phyloP scores from a whole-genome alignment of 2,888 invertebrate species.

The Spodoptera picta region DNA sequence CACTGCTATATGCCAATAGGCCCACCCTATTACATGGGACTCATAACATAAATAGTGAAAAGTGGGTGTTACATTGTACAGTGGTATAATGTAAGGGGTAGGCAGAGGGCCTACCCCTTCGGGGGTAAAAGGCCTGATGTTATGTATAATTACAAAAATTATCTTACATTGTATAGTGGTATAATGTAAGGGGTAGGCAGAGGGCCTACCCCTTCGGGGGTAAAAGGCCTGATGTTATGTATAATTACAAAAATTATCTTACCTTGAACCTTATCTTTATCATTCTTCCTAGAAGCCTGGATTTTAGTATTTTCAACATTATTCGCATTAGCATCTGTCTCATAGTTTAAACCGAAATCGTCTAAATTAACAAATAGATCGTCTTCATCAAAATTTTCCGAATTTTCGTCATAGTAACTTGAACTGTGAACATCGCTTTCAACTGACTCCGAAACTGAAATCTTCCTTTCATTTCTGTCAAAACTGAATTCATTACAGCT shows the following conservation, averaged over 20 bases:
- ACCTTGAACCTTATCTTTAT: slow-evolving; percentile 80
- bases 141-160: not conserved
- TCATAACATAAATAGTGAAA: too few species aligned
- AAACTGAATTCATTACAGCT: slow-evolving; percentile 82
- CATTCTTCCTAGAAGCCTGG: slow-evolving; percentile 65
- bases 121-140: too few species aligned
- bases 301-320: slow-evolving; percentile 46
- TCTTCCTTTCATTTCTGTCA: slow-evolving; percentile 76
- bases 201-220: too few species aligned
- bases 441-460: slow-evolving; percentile 81
- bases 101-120: too few species aligned
- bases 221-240: too few species aligned
- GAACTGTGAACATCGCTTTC: slow-evolving; percentile 83
- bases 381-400: slow-evolving; percentile 82
- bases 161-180: slow-evolving; percentile 78
- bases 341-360: slow-evolving; percentile 80
- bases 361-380: slow-evolving; percentile 84
- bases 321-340: slow-evolving; percentile 69
- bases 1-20: too few species aligned
- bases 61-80: too few species aligned
- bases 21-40: too few species aligned
- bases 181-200: too few species aligned
- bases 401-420: slow-evolving; percentile 81
- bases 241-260: slow-evolving; percentile 15
- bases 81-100: too few species aligned